These are phyloP conservation scores for Pseudorhombus dupliciocellatus DNA, from an alignment of 2,113 vertebrate genomes.

Conservation along the genomic window DNA sequence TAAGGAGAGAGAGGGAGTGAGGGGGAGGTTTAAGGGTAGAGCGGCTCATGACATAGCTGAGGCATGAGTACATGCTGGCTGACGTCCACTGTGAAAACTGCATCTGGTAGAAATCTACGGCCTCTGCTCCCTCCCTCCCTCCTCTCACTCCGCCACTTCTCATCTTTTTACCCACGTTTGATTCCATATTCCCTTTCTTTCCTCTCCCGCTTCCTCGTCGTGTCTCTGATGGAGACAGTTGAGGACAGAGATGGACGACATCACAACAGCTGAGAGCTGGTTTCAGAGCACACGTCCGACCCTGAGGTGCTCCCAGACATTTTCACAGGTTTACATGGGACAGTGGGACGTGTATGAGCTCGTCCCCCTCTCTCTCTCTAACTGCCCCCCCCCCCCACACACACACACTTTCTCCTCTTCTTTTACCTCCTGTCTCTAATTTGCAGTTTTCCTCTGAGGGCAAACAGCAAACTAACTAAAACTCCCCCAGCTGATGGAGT, in stretches of 20 bases:
- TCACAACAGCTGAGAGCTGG: constrained; percentile 4
- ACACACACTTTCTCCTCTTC: not conserved
- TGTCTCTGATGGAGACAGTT: too few species aligned
- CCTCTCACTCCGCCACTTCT: not conserved
- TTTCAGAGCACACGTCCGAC: constrained; percentile 24
- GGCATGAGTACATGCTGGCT: constrained; percentile 84
- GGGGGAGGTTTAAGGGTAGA: constrained; percentile 56
- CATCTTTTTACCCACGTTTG: not conserved
- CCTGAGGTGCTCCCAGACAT: constrained; percentile 38
- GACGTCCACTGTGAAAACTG: constrained; percentile 70
- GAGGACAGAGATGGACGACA: too few species aligned
- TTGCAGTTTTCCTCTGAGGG: not conserved
- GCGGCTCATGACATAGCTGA: constrained; percentile 80
- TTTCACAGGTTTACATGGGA: constrained; percentile 48
- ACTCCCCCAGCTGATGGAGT: not conserved
- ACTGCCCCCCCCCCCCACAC: not conserved
- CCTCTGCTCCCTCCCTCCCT: constrained; percentile 39
- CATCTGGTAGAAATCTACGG: constrained; percentile 81
- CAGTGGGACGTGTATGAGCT: constrained; percentile 54
- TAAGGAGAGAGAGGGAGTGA: not conserved
- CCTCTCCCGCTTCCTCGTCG: not conserved
- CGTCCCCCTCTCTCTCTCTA: constrained; percentile 34
- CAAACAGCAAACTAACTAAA: not conserved
- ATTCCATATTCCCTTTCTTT: not conserved
- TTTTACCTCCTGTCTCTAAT: not conserved